Conservation (phyloP, 2,113 vertebrate species). For the Peromyscus polionotus region DNA sequence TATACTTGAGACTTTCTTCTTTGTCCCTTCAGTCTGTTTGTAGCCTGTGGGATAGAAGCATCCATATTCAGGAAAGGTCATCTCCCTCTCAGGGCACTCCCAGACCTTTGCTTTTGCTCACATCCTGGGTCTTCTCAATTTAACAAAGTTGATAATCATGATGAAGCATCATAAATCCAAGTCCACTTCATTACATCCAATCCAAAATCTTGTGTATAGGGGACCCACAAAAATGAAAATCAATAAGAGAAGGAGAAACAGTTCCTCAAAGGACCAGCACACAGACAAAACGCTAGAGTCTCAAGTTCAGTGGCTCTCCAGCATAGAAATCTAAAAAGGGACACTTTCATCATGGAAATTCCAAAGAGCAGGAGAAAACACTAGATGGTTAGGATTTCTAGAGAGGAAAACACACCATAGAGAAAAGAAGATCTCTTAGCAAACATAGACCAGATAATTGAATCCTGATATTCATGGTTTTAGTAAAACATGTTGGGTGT, state of each 20-base stretch:
- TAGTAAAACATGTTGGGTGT: not conserved
- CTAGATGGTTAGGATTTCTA: not conserved
- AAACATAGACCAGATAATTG: not conserved
- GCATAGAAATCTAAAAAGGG: not conserved
- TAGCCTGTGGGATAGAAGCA: not conserved
- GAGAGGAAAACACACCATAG: not conserved
- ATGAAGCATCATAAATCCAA: not conserved
- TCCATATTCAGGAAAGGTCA: not conserved
- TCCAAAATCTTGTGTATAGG: constrained; percentile 18
- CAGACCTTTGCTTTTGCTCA: not conserved
- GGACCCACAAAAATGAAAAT: not conserved
- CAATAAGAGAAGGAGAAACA: not conserved
- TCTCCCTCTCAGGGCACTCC: not conserved
- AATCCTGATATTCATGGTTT: not conserved
- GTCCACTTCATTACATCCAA: not conserved
- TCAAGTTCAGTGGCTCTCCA: not conserved
- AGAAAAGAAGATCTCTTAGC: constrained; percentile 5
- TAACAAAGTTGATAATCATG: not conserved
- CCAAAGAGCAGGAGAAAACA: not conserved
- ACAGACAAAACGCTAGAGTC: not conserved
- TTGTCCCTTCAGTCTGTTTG: not conserved
- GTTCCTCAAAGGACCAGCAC: not conserved
- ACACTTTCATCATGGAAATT: not conserved
- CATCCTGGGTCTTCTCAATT: not conserved
- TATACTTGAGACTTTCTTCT: not conserved